A percentile compares a stretch with the other conserved stretches of the same genome.
Conservation (phyloP, 2,797 vertebrate genomes). For the Catharus ustulatus region DNA sequence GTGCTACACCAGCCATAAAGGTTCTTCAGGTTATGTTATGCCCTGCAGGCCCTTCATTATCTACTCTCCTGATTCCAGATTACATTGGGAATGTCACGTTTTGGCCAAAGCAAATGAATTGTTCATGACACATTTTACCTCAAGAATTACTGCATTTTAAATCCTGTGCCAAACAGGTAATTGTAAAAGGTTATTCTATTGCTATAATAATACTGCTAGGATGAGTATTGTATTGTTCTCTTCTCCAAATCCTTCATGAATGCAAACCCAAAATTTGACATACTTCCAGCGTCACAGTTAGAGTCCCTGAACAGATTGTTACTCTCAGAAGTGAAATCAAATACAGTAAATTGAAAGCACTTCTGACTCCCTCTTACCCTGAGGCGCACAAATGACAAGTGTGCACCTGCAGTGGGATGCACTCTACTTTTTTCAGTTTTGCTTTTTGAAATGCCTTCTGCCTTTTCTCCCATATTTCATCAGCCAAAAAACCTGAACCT, state of each 20-base stretch:
- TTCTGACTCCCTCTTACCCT: background rate
- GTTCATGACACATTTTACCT: background rate
- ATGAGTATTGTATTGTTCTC: background rate
- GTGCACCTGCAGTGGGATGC: background rate
- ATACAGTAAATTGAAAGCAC: constrained; percentile 12
- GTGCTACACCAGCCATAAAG: fast-evolving
- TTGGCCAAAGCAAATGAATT: background rate
- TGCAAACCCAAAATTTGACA: background rate
- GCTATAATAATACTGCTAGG: background rate
- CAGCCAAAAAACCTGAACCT: background rate
- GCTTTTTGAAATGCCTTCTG: background rate
- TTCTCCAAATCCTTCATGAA: background rate
- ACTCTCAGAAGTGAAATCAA: constrained; percentile 38
- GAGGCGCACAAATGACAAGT: background rate
- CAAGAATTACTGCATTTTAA: background rate
- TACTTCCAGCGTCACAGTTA: background rate
- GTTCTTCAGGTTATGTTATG: background rate
- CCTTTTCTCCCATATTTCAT: background rate
- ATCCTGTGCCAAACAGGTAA: background rate
- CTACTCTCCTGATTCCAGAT: background rate
- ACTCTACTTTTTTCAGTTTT: background rate
- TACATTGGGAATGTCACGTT: background rate
- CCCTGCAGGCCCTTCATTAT: background rate
- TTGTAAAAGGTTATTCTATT: background rate
- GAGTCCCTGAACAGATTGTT: constrained; percentile 42